Evolutionary conservation across 2,113 vertebrate genomes (phyloP), one percentile per base, ranked within the genome.

Genomic region (Turdus rufiventris): DNA sequence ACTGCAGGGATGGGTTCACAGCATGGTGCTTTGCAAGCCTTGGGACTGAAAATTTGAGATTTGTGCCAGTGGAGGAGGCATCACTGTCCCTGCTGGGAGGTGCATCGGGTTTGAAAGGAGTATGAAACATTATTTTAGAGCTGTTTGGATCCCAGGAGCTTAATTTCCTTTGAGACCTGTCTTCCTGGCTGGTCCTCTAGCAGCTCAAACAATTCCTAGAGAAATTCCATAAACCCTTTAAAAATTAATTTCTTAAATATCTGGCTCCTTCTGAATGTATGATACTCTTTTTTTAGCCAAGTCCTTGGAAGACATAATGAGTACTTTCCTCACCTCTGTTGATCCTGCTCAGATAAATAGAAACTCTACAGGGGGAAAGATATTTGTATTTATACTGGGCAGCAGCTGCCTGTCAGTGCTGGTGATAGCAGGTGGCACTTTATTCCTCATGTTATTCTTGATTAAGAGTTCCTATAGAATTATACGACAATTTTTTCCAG

Each of bases 341-440:
- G 87, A 86, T 94, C 67, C 72, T 63, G 34, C 40, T 80, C 47
- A 40, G 68, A 91, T 94, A 88, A 60, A 88, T 57, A 71, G 63
- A 24, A 2, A 2, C 38, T 77, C n/a, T 43, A 4, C 56, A 47
- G 63, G 28, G 56, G 48, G 28, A 84, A 83, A 56, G 40, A 40
- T 50, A 43, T 94, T 93, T 15, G 23, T 80, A 50, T n/a, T 74
- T 75, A 42, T 90, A 51, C 1, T 80, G 71, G 42, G 23, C 62
- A 83, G 88, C 79, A 94, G 60, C 85, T 92, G 67, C 91, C 82
- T 77, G 33, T 88, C 82, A 66, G 47, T 86, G 88, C 90, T 73
- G 63, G 18, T 93, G 79, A 51, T 90, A 48, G 85, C 88, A 92
- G 68, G 79, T 90, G 79, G 26, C 62, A 25, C 15, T 88, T 91